phyloP scores from a whole-genome alignment of 2,888 invertebrate genomes.

The Zele albiditarsus region DNA sequence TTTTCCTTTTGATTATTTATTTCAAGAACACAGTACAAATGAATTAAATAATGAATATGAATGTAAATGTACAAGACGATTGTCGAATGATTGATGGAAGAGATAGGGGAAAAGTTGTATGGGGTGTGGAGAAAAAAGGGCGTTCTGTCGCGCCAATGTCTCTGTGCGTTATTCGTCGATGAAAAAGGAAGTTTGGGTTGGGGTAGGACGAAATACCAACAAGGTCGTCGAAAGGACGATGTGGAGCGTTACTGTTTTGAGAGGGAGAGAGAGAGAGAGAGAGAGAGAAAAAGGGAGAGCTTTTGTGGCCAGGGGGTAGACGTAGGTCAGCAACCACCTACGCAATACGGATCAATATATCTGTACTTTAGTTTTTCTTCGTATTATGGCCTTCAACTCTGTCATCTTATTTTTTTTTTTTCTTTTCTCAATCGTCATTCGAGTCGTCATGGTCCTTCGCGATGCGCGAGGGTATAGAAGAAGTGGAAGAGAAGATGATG shows the following conservation, averaged over 20 bases:
- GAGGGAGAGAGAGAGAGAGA: neutral
- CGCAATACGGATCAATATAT: slow-evolving; percentile 60
- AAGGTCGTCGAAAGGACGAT: slow-evolving; percentile 66
- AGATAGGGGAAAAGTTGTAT: slow-evolving; percentile 32
- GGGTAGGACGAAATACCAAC: slow-evolving; percentile 64
- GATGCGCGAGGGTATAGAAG: neutral
- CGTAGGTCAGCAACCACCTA: slow-evolving; percentile 70
- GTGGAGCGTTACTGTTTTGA: slow-evolving; percentile 13
- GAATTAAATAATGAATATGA: neutral
- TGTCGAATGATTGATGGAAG: neutral
- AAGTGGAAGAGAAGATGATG: neutral
- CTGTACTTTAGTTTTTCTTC: slow-evolving; percentile 3
- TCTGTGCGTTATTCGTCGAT: slow-evolving; percentile 53
- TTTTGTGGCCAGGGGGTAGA: slow-evolving; percentile 57
- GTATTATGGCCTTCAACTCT: slow-evolving; percentile 15
- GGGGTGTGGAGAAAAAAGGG: slow-evolving; percentile 38
- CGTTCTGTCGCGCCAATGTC: neutral
- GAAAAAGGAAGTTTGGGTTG: slow-evolving; percentile 59
- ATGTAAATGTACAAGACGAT: neutral
- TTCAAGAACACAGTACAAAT: neutral
- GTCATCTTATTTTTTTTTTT: slow-evolving; percentile 25
- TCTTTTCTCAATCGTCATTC: slow-evolving; percentile 5
- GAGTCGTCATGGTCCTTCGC: neutral
- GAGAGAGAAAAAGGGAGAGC: neutral
- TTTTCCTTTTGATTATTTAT: neutral